Conservation (phyloP, 2,888 invertebrate genomes). For the Caenorhabditis uteleia region DNA sequence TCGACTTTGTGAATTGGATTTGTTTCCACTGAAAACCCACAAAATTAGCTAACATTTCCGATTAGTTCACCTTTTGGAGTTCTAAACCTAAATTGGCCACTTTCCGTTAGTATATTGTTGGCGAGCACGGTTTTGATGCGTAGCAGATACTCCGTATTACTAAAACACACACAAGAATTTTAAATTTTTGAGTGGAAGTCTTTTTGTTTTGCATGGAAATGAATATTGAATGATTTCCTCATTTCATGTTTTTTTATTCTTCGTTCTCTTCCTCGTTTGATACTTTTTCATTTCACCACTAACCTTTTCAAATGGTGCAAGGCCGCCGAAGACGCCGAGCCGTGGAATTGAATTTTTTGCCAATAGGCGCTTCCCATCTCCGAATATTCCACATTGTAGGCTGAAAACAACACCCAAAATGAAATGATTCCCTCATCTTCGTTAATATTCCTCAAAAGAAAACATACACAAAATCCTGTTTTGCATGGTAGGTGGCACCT, state of each 20-base stretch:
- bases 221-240: too few relatives aligned
- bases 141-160: slow-evolving; percentile 66
- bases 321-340: slow-evolving; percentile 55
- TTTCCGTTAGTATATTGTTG: slow-evolving; percentile 60
- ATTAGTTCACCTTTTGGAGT: slow-evolving; percentile 44
- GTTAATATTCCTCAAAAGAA: too few relatives aligned
- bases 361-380: slow-evolving; percentile 52
- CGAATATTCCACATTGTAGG: slow-evolving; percentile 64
- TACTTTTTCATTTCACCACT: neutral
- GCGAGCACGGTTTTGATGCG: slow-evolving; percentile 59
- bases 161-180: slow-evolving; percentile 48
- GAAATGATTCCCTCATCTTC: too few relatives aligned
- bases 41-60: slow-evolving; percentile 1
- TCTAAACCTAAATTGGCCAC: slow-evolving; percentile 61
- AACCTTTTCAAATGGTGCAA: slow-evolving; percentile 62
- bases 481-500: slow-evolving; percentile 59
- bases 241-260: neutral
- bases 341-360: slow-evolving; percentile 60
- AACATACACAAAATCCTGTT: slow-evolving; percentile 37
- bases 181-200: too few relatives aligned
- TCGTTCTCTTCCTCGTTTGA: neutral
- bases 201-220: too few relatives aligned
- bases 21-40: slow-evolving; percentile 43
- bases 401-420: slow-evolving; percentile 37
- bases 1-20: slow-evolving; percentile 68